Base-by-base conservation (phyloP, 1,140 invertebrate genomes). In the Mamestra configurata region DNA sequence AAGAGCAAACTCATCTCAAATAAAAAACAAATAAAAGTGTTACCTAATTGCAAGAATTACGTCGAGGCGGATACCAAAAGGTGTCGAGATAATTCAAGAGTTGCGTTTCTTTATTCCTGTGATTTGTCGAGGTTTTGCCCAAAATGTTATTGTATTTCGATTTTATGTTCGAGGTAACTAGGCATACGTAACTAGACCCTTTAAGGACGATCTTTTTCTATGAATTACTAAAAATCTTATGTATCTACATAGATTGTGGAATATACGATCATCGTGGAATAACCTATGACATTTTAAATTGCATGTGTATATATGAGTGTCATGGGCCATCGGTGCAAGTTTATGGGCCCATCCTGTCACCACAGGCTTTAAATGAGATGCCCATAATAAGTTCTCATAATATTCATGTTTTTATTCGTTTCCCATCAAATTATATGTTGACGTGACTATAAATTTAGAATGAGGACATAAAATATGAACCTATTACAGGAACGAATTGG, bases 361-460 rank as follows among this genome's bases (percentile, higher is more conserved):
- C 61, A 66, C 61, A 43, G n/a, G 35, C 18, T 66, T 66, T 40
- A 66, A 66, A 66, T 66, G 61, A 66, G 61, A 66, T 40, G 10
- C 59, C 13, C 20, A 49, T 70, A 49, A 27, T 70, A 70, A 70
- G 43, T 49, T 27, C 66, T 24, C 66, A 15, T 70, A 49, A 66
- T 66, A 66, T 66, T 66, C 61, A 66, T 66, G 61, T 66, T 66
- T 59, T 70, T 49, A 70, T 49, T 70, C 40, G 40, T 31, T 70
- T 46, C 43, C 40, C 40, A 70, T 70, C 22, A 70, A 70, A 49
- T 49, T 70, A 70, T 70, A 49, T 70, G 24, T 49, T 24, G 43
- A 46, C 22, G 15, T n/a, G 66, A 27, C 66, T 27, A 70, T 70
- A 70, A 70, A 70, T 27, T 70, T 27, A n/a, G 64, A 61, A 31